Conservation (phyloP, 1,140 invertebrate species). For the Meloidogyne hapla region DNA sequence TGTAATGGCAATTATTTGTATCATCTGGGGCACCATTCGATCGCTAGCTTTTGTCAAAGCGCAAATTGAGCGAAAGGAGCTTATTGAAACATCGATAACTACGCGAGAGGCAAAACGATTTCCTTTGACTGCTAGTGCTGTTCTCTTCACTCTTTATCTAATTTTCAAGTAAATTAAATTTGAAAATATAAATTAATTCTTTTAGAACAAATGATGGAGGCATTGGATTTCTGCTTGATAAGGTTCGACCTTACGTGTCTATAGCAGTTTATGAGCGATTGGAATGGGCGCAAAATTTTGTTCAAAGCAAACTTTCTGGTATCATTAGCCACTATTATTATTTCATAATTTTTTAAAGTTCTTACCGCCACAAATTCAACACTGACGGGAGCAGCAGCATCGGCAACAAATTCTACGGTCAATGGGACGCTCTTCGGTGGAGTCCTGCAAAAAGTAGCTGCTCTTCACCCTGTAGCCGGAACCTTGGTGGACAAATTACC, state of each 20-base stretch:
- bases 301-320: slow-evolving; percentile 26
- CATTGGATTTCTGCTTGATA: slow-evolving; percentile 26
- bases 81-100: slow-evolving; percentile 51
- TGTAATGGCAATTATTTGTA: slow-evolving; percentile 52
- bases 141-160: slow-evolving; percentile 53
- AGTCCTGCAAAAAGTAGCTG: slow-evolving; percentile 13
- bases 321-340: not conserved
- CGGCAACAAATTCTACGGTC: not conserved
- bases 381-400: slow-evolving; percentile 3
- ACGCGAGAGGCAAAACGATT: slow-evolving; percentile 44
- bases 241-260: slow-evolving; percentile 27
- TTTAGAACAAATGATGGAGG: slow-evolving; percentile 34
- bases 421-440: slow-evolving; percentile 15
- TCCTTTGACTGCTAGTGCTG: slow-evolving; percentile 49
- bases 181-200: not conserved
- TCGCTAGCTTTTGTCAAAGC: slow-evolving; percentile 46
- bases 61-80: slow-evolving; percentile 37
- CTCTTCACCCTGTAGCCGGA: slow-evolving; percentile 18
- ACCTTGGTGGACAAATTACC: slow-evolving; percentile 32
- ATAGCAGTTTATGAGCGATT: slow-evolving; percentile 26
- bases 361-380: slow-evolving; percentile 19
- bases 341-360: slow-evolving; percentile 9
- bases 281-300: slow-evolving; percentile 31
- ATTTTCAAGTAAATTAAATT: slow-evolving; percentile 46
- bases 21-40: slow-evolving; percentile 52